A percentile compares a stretch with the other conserved stretches of the same genome.
These are phyloP conservation scores for Phataginus tetradactyla DNA, from an alignment of 2,797 vertebrate species.

Conservation along the genomic window DNA sequence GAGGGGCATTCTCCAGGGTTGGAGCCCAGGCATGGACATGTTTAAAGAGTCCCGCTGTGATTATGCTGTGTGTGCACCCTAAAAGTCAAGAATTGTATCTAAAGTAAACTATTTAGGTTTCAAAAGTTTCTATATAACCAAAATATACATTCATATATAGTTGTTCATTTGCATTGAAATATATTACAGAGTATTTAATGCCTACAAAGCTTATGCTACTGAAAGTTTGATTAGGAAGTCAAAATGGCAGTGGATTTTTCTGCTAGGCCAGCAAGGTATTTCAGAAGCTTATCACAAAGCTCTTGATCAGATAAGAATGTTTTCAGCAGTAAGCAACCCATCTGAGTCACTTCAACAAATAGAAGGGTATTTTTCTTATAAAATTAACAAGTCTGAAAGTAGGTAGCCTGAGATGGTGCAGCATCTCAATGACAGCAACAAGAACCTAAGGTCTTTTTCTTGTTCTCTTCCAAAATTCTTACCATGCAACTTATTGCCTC, in stretches of 20 bases:
- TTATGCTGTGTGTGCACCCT: not conserved
- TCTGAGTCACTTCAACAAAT: conserved; percentile 53
- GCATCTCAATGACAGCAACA: not conserved
- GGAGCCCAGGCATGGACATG: not conserved
- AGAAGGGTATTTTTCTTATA: conserved; percentile 42
- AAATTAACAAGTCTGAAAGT: not conserved
- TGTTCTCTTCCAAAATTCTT: not conserved
- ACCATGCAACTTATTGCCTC: not conserved
- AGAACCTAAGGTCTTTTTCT: not conserved
- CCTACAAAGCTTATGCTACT: not conserved
- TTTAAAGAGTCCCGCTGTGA: not conserved
- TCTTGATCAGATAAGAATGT: conserved; percentile 62
- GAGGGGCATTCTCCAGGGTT: not conserved
- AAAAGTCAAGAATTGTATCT: not conserved
- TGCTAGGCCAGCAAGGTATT: conserved; percentile 47
- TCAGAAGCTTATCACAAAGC: conserved; percentile 43
- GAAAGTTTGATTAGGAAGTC: conserved; percentile 37
- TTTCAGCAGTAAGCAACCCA: conserved; percentile 52
- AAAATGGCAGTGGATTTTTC: conserved; percentile 32
- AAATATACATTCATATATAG: not conserved
- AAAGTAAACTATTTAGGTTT: not conserved
- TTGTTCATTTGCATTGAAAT: not conserved
- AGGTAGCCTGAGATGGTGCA: not conserved
- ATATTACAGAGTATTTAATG: not conserved
- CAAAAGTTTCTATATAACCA: not conserved